Base-by-base conservation (phyloP, 2,113 vertebrate species). In the Columba janthina region DNA sequence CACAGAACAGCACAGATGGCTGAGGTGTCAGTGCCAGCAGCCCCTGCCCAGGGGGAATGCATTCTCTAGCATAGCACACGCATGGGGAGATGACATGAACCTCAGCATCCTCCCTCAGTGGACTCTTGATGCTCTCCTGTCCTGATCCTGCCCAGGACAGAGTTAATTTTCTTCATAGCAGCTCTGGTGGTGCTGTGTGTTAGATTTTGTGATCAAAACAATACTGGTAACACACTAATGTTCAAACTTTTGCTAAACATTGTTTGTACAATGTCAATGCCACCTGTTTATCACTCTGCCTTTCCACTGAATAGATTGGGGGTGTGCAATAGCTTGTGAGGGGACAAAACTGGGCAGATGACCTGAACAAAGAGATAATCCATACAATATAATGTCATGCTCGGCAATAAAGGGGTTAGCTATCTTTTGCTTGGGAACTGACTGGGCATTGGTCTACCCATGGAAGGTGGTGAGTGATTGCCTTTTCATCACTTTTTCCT, bases 1-100 rank as follows among this genome's bases (percentile, higher is more conserved):
- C 54, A 15, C 0, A 0, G 20, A 36, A 29, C 0, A 4, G 22
- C 4, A 5, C 65, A 62, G 56, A 11, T 26, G 58, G 44, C 58
- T 0, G 0, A 8, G 29, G 29, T 60, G 53, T 11, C 44, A 8
- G 57, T 28, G 65, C 25, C 90, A 82, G 65, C 29, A 93, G 69
- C 60, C 9, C 36, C 84, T 75, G 70, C 38, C 46, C 1, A 1
- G 36, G 22, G 28, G 20, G 1, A 32, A 1, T 1, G 2, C 1
- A 1, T n/a, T 2, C 42, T 77, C 4, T 26, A 54, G 40, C 0
- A 1, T 34, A 25, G 36, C 48, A 50, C 40, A 36, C 64, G 12
- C 5, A 2, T 12, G 31, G 24, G 56, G 25, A 67, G 66, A 11
- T 51, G 70, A 50, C 8, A 5, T 28, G 57, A 38, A 15, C 58